These are phyloP conservation scores for Entomyzon cyanotis DNA, from an alignment of 2,113 vertebrate genomes.

Conservation along the genomic window DNA sequence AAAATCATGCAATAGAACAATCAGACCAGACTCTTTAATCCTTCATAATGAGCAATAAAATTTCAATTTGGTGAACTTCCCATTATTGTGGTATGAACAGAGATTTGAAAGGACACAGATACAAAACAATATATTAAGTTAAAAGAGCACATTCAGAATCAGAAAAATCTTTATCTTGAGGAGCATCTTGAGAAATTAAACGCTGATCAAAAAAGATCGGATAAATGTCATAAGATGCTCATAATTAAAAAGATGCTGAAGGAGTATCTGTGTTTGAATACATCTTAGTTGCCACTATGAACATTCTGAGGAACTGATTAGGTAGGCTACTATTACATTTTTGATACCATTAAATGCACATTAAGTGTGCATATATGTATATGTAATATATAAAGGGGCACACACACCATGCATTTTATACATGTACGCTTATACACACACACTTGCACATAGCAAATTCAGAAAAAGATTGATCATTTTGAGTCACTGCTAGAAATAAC, in stretches of 20 bases:
- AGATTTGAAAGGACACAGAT: neutral
- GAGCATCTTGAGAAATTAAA: neutral
- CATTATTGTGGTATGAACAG: neutral
- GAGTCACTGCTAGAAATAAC: neutral
- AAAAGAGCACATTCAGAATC: neutral
- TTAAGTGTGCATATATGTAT: neutral
- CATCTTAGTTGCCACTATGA: accelerated
- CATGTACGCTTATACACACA: accelerated
- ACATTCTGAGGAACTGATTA: neutral
- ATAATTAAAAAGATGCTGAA: neutral
- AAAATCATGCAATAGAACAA: neutral
- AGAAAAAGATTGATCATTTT: neutral
- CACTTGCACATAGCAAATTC: neutral
- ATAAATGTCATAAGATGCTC: neutral
- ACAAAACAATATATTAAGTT: neutral
- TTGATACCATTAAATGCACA: neutral
- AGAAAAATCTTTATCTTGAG: neutral
- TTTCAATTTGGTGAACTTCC: neutral
- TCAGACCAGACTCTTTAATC: neutral
- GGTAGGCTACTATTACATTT: neutral
- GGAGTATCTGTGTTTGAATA: neutral
- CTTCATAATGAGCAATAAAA: neutral
- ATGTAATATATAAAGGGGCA: neutral
- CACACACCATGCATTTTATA: neutral
- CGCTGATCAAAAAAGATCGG: neutral